These are phyloP conservation scores for Sialia sialis DNA, from an alignment of 2,113 vertebrate genomes.

Conservation along the genomic window DNA sequence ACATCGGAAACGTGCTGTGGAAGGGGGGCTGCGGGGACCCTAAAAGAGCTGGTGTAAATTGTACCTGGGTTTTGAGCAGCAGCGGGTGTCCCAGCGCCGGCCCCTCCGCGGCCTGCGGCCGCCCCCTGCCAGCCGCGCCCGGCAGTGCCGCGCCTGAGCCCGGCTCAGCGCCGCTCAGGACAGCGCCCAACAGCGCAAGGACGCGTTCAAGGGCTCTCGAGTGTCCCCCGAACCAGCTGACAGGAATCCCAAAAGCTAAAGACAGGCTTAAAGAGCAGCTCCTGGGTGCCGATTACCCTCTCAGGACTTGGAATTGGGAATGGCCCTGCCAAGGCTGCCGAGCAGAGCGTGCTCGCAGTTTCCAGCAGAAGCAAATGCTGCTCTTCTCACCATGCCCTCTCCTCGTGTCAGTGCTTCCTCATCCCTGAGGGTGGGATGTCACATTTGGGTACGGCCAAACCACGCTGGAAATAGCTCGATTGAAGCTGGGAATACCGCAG, in stretches of 20 bases:
- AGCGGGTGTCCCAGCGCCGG: accelerated
- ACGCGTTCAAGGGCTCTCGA: not conserved
- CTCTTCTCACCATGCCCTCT: accelerated
- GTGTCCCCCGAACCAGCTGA: not conserved
- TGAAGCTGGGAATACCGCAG: not conserved
- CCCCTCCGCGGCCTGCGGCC: not conserved
- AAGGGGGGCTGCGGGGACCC: no score
- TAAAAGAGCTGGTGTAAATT: accelerated
- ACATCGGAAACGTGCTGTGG: not conserved
- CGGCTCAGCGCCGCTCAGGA: accelerated
- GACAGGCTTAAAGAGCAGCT: not conserved
- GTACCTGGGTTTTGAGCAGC: accelerated
- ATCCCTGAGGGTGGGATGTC: not conserved
- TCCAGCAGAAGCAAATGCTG: not conserved
- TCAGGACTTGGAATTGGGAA: not conserved
- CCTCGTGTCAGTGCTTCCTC: not conserved
- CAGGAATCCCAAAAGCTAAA: not conserved
- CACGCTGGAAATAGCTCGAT: not conserved
- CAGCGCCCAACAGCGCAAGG: accelerated
- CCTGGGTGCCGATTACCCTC: not conserved
- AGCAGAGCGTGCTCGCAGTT: not conserved
- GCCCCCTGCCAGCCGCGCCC: not conserved
- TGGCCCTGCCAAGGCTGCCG: not conserved
- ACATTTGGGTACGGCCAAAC: not conserved
- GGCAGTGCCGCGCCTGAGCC: not conserved